A percentile compares a stretch with the other conserved stretches of the same genome.
phyloP scores from a whole-genome alignment of 92 coral and sea anemone genomes.

The Pocillopora grandis region DNA sequence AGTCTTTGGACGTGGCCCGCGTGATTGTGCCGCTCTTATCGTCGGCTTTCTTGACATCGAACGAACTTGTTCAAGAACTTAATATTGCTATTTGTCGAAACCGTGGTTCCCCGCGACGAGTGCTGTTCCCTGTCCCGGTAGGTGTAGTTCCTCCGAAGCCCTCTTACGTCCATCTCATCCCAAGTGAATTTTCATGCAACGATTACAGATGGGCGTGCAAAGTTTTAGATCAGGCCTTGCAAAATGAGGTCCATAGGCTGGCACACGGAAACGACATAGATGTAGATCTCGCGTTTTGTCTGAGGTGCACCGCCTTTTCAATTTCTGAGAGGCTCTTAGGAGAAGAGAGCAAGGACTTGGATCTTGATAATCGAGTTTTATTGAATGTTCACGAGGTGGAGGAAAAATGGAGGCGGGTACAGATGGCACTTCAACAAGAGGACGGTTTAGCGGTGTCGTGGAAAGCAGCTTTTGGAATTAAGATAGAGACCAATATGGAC shows the following conservation, averaged over 20 bases:
- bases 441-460: conserved; percentile 3
- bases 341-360: conserved; percentile 6
- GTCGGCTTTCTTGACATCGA: conserved; percentile 62
- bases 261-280: conserved; percentile 39
- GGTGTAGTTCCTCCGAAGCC: conserved; percentile 75
- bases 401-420: conserved; percentile 51
- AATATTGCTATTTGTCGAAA: conserved; percentile 90
- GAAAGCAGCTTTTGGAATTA: conserved; percentile 36
- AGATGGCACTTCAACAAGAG: conserved; percentile 15
- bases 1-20: conserved; percentile 74
- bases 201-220: conserved; percentile 57
- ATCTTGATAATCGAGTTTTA: conserved; percentile 51
- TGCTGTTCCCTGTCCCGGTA: conserved; percentile 69
- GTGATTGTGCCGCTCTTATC: conserved; percentile 77
- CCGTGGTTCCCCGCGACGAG: conserved; percentile 60
- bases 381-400: conserved; percentile 63
- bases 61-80: conserved; percentile 85
- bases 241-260: conserved; percentile 22
- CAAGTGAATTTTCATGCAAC: conserved; percentile 63
- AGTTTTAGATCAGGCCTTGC: conserved; percentile 8
- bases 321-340: conserved; percentile 42
- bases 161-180: conserved; percentile 75
- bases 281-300: conserved; percentile 49
- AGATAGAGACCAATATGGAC: not conserved
- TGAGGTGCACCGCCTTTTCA: conserved; percentile 48